A percentile compares a stretch with the other conserved stretches of the same genome.
Evolutionary conservation across 2,888 invertebrate species (phyloP).

Genomic region (Dasysyrphus tricinctus): DNA sequence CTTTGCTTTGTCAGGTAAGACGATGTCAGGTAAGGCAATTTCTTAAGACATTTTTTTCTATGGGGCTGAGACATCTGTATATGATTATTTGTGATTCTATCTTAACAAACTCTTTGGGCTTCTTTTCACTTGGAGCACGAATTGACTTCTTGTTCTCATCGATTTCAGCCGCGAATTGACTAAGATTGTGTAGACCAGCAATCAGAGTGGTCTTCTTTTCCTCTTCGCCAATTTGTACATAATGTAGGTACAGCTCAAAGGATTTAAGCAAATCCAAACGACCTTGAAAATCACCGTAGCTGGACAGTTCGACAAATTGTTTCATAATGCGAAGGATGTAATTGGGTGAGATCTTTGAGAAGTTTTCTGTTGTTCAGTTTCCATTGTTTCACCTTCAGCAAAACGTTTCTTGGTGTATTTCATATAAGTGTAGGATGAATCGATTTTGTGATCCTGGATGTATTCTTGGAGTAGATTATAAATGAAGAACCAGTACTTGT

Average conservation of each 20-base stretch:
- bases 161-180: too few species aligned
- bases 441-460: slow-evolving; percentile 81
- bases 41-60: too few species aligned
- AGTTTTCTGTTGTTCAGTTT: slow-evolving; percentile 77
- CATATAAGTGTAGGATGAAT: slow-evolving; percentile 78
- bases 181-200: too few species aligned
- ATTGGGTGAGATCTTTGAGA: slow-evolving; percentile 77
- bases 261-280: slow-evolving; percentile 90
- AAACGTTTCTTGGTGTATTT: slow-evolving; percentile 79
- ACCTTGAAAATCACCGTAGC: slow-evolving; percentile 92
- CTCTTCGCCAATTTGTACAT: too few species aligned
- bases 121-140: slow-evolving; percentile 94
- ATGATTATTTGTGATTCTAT: too few species aligned
- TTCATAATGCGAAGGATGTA: slow-evolving; percentile 86
- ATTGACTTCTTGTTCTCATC: slow-evolving; percentile 85
- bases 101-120: slow-evolving; percentile 95
- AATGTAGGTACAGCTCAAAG: slow-evolving; percentile 92
- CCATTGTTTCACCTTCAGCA: too few species aligned
- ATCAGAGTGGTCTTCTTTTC: too few species aligned
- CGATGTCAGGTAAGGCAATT: too few species aligned
- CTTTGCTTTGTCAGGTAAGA: too few species aligned
- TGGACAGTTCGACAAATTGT: slow-evolving; percentile 92
- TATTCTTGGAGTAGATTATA: slow-evolving; percentile 89
- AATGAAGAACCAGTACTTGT: slow-evolving; percentile 96
- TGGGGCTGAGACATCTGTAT: too few species aligned